These are phyloP conservation scores for Adineta ricciae DNA, from an alignment of 2,888 invertebrate genomes.

Conservation along the genomic window DNA sequence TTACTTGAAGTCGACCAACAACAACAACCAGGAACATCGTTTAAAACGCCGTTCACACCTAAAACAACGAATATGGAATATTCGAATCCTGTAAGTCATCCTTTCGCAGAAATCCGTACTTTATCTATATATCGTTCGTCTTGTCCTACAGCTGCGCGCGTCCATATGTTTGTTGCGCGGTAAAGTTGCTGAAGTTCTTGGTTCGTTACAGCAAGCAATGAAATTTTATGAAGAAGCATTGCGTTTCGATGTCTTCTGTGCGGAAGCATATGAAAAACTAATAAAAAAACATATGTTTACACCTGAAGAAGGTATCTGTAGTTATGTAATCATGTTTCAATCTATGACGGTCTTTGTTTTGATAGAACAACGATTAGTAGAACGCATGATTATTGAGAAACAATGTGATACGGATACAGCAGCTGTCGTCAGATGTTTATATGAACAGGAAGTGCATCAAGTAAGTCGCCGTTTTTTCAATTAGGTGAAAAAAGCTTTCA, in stretches of 20 bases:
- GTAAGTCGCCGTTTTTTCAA: background rate
- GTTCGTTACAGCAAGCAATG: constrained; percentile 28
- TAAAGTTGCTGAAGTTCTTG: constrained; percentile 29
- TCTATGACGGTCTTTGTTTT: too few relatives aligned
- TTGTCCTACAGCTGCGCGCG: constrained; percentile 19
- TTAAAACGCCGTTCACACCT: constrained; percentile 10
- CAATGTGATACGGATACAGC: constrained; percentile 31
- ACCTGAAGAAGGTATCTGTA: constrained; percentile 24
- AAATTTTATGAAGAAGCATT: constrained; percentile 32
- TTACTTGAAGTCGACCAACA: background rate
- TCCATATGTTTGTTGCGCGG: constrained; percentile 28
- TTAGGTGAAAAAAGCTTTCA: background rate
- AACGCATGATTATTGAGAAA: constrained; percentile 21
- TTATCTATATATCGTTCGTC: too few relatives aligned
- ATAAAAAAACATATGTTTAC: constrained; percentile 32
- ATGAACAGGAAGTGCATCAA: constrained; percentile 21
- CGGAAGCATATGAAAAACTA: constrained; percentile 26
- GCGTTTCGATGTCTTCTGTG: constrained; percentile 30
- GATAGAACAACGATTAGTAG: constrained; percentile 29
- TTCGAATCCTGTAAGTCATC: background rate
- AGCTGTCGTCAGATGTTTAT: constrained; percentile 21
- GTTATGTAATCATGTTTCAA: too few relatives aligned
- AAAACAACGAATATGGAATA: constrained; percentile 8
- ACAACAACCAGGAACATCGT: background rate
- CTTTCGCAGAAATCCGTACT: background rate